These are phyloP conservation scores for Sepioteuthis lessoniana DNA, from an alignment of 2,888 invertebrate genomes.

Conservation along the genomic window DNA sequence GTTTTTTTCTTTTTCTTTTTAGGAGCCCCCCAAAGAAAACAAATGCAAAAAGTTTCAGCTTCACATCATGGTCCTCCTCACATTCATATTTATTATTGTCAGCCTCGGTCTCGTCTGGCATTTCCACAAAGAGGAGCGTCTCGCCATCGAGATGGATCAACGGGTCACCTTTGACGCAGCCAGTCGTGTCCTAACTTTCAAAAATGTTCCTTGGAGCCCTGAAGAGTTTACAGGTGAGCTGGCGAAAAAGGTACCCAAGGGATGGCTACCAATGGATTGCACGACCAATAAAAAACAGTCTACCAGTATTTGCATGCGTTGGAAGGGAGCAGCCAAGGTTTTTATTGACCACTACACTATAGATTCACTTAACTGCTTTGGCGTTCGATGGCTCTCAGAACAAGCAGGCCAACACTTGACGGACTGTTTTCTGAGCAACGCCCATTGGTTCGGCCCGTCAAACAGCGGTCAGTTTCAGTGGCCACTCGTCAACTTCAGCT, in stretches of 20 bases:
- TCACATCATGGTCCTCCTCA: constrained; percentile 62
- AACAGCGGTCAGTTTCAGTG: constrained; percentile 59
- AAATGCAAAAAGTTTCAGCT: constrained; percentile 59
- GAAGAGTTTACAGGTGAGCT: constrained; percentile 58
- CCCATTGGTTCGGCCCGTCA: constrained; percentile 69
- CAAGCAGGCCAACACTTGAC: constrained; percentile 81
- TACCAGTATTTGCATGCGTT: constrained; percentile 62
- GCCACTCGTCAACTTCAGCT: constrained; percentile 59
- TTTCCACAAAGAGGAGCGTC: constrained; percentile 60
- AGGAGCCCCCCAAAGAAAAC: constrained; percentile 36
- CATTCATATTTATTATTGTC: constrained; percentile 61
- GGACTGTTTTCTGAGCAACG: constrained; percentile 82
- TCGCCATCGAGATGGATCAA: constrained; percentile 57
- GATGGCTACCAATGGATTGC: constrained; percentile 67
- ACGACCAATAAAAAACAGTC: constrained; percentile 59
- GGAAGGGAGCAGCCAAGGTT: constrained; percentile 64
- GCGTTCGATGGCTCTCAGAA: constrained; percentile 87
- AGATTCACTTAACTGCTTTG: constrained; percentile 81
- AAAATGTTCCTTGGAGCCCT: constrained; percentile 53
- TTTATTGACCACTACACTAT: constrained; percentile 59
- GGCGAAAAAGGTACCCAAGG: constrained; percentile 62
- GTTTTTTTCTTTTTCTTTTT: not conserved
- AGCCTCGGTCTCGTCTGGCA: constrained; percentile 65
- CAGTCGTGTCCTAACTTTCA: constrained; percentile 56
- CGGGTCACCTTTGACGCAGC: constrained; percentile 65